Evolutionary conservation across 1,140 invertebrate genomes (phyloP).

Genomic region (Matsumurasca onukii): DNA sequence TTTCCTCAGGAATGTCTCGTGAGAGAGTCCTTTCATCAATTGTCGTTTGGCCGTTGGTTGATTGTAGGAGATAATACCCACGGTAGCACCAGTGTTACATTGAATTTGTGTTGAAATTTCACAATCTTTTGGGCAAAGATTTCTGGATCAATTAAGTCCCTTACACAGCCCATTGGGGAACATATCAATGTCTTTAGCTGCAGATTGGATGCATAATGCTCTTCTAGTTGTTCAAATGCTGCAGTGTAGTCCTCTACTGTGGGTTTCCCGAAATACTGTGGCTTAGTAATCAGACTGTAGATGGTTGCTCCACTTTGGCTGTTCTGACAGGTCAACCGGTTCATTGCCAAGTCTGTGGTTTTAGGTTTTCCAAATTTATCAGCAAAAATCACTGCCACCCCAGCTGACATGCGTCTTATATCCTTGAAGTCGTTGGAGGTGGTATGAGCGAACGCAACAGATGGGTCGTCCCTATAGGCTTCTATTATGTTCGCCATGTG

Average conservation of each 20-base stretch:
- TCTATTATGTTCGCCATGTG: neutral
- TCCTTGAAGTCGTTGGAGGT: neutral
- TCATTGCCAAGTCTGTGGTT: neutral
- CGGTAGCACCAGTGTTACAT: no score
- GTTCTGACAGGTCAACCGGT: neutral
- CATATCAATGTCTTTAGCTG: no score
- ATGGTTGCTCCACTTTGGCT: neutral
- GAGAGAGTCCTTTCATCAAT: no score
- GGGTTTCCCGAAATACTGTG: neutral
- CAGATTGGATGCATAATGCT: no score
- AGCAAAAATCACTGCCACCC: neutral
- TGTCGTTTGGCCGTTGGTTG: no score
- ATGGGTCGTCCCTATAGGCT: neutral
- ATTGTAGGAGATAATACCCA: no score
- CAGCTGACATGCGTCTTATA: no score
- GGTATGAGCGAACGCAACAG: neutral
- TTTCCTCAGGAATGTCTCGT: no score
- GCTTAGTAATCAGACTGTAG: neutral
- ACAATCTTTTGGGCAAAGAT: no score
- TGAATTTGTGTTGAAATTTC: no score
- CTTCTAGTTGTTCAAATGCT: neutral
- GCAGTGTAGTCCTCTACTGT: neutral
- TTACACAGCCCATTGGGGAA: no score
- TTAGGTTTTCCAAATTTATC: neutral
- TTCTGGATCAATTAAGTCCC: no score